phyloP scores from a whole-genome alignment of 2,797 vertebrate species.

The Pantherophis alleghaniensis region DNA sequence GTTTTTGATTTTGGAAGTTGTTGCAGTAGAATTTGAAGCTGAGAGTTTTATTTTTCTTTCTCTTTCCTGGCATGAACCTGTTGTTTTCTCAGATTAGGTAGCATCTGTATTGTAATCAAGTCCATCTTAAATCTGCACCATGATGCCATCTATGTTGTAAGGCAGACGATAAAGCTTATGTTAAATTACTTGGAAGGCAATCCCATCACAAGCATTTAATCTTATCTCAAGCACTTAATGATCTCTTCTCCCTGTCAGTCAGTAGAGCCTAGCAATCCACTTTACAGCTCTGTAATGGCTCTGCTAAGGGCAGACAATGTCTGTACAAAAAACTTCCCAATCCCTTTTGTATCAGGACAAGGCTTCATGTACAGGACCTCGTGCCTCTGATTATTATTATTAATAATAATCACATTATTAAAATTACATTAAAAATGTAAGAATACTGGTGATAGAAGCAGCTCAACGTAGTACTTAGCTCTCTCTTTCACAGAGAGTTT shows the following conservation, averaged over 20 bases:
- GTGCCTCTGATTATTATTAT: background rate
- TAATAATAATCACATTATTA: background rate
- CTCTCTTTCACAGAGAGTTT: background rate
- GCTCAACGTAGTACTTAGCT: background rate
- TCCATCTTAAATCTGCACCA: background rate
- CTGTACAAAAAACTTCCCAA: background rate
- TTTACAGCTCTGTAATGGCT: background rate
- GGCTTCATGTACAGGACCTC: background rate
- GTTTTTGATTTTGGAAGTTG: background rate
- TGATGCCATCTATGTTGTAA: background rate
- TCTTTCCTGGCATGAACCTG: background rate
- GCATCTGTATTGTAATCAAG: background rate
- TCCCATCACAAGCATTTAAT: background rate
- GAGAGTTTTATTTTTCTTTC: background rate
- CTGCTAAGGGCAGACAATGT: too few species aligned
- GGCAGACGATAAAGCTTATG: background rate
- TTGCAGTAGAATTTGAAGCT: background rate
- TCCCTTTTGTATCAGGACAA: background rate
- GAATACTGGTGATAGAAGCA: background rate
- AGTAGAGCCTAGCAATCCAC: background rate
- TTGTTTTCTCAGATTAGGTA: background rate
- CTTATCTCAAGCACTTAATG: background rate
- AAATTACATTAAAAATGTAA: background rate
- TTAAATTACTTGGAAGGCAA: background rate
- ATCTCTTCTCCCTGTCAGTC: background rate